These are phyloP conservation scores for Diloba caeruleocephala DNA, from an alignment of 2,888 invertebrate species.

Conservation along the genomic window DNA sequence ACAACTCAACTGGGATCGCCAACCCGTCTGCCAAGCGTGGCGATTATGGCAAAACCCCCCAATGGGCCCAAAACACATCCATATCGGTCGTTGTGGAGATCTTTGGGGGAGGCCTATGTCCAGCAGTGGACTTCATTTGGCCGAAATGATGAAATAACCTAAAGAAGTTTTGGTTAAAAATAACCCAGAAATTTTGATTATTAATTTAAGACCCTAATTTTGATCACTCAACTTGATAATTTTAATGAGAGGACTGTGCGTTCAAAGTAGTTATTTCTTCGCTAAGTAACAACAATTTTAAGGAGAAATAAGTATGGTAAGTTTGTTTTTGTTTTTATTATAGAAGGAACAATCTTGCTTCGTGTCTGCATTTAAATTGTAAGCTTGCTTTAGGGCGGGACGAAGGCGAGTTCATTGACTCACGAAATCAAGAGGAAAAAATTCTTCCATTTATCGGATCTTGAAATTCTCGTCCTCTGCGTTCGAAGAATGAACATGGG, in stretches of 20 bases:
- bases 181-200: slow-evolving; percentile 7
- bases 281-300: slow-evolving; percentile 25
- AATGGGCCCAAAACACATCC: too few species aligned
- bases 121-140: too few species aligned
- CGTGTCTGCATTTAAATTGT: slow-evolving; percentile 45
- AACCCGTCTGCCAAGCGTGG: too few species aligned
- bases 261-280: slow-evolving; percentile 42
- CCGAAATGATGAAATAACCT: too few species aligned
- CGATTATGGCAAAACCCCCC: too few species aligned
- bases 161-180: neutral
- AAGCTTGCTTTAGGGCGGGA: slow-evolving; percentile 36
- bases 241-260: slow-evolving; percentile 36
- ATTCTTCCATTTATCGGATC: slow-evolving; percentile 69
- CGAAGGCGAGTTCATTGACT: slow-evolving; percentile 66
- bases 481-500: slow-evolving; percentile 72
- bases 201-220: slow-evolving; percentile 46
- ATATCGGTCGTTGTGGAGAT: too few species aligned
- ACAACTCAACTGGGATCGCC: too few species aligned
- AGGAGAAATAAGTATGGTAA: slow-evolving; percentile 37
- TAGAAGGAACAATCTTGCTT: slow-evolving; percentile 24
- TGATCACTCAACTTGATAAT: slow-evolving; percentile 47
- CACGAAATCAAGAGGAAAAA: slow-evolving; percentile 65
- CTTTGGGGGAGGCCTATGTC: too few species aligned
- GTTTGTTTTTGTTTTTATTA: slow-evolving; percentile 50
- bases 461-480: slow-evolving; percentile 71